Percentiles rank a stretch among this genome's conserved stretches.
Conservation (phyloP, 2,888 invertebrate genomes). For the Chymomyza procnemis region DNA sequence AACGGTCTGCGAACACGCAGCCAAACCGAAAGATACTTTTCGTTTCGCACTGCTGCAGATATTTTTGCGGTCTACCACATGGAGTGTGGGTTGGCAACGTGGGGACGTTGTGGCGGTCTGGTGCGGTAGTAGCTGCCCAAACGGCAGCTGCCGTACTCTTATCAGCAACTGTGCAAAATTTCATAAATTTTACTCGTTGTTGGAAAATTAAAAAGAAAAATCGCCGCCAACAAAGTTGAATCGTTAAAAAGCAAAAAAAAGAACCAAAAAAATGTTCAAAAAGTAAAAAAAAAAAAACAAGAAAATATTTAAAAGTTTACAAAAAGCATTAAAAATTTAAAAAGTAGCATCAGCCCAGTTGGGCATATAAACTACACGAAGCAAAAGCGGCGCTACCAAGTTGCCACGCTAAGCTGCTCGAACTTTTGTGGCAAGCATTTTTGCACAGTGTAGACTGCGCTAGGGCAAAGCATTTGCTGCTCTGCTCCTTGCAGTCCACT, state of each 20-base stretch:
- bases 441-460: background rate
- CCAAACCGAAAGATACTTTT: background rate
- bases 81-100: background rate
- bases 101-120: too few species aligned
- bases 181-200: constrained; percentile 48
- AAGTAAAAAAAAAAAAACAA: background rate
- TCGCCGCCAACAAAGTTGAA: constrained; percentile 11
- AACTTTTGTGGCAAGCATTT: background rate
- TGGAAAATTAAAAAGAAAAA: constrained; percentile 45
- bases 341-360: constrained; percentile 9
- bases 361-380: background rate
- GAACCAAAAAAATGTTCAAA: background rate
- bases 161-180: constrained; percentile 47
- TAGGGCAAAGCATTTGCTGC: too few species aligned
- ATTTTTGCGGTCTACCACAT: background rate
- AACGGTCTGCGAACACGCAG: background rate
- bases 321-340: constrained; percentile 60
- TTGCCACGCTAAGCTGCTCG: too few species aligned
- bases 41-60: background rate
- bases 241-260: constrained; percentile 2
- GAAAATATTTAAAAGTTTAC: constrained; percentile 44
- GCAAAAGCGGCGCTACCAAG: background rate
- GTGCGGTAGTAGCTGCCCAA: too few species aligned
- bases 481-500: background rate
- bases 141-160: constrained; percentile 20